phyloP scores from a whole-genome alignment of 2,797 vertebrate species.

The Hippoglossus hippoglossus region DNA sequence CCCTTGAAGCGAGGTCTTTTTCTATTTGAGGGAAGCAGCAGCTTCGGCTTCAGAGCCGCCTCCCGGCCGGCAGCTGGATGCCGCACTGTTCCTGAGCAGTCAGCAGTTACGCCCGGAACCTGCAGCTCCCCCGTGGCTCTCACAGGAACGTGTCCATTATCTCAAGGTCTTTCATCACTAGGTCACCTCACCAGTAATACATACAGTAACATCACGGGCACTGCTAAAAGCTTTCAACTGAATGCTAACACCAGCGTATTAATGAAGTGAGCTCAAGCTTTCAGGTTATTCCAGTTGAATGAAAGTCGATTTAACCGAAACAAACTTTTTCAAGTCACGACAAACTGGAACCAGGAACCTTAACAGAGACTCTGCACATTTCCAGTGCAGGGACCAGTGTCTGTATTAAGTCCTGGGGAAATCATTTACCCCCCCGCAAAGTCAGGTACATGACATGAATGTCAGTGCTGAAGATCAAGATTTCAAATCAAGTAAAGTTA shows the following conservation, averaged over 20 bases:
- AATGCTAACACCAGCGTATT: background rate
- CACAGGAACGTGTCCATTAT: constrained; percentile 64
- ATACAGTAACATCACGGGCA: constrained; percentile 10
- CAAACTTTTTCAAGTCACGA: too few relatives aligned
- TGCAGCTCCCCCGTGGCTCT: constrained; percentile 53
- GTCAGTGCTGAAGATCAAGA: too few relatives aligned
- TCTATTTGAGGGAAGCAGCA: constrained; percentile 33
- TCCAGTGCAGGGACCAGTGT: too few relatives aligned
- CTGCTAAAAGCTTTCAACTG: background rate
- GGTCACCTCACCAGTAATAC: constrained; percentile 12
- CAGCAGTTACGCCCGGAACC: constrained; percentile 61
- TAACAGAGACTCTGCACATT: too few relatives aligned
- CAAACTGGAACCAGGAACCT: too few relatives aligned
- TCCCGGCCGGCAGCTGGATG: constrained; percentile 55
- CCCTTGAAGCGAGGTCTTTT: constrained; percentile 15
- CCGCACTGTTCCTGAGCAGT: constrained; percentile 51
- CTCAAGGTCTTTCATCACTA: constrained; percentile 65
- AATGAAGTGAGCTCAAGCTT: background rate
- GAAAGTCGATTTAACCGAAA: too few relatives aligned
- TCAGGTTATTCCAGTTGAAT: background rate
- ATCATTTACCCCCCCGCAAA: too few relatives aligned
- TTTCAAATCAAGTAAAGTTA: too few relatives aligned
- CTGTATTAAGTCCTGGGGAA: too few relatives aligned
- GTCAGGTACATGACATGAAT: too few relatives aligned
- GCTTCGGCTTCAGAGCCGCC: constrained; percentile 43